These are phyloP conservation scores for Siniperca knerii DNA, from an alignment of 2,113 vertebrate genomes.

Conservation along the genomic window DNA sequence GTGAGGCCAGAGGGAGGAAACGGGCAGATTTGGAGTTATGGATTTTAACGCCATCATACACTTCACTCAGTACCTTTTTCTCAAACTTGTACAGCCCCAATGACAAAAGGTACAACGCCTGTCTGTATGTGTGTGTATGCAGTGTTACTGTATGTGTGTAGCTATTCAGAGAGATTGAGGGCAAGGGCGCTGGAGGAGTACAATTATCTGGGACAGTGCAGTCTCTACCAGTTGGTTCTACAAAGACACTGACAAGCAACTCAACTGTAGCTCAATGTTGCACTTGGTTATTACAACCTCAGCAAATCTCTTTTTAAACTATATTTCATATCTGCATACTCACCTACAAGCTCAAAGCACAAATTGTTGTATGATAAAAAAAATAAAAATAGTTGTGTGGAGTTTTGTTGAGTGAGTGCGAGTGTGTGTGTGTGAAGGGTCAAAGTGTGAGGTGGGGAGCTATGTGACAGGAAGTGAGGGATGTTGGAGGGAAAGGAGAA, in stretches of 20 bases:
- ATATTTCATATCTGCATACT: background rate
- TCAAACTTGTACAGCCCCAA: slow-evolving; percentile 1
- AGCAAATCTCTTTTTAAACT: background rate
- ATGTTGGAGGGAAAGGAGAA: slow-evolving; percentile 43
- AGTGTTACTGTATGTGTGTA: slow-evolving; percentile 4
- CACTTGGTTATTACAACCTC: background rate
- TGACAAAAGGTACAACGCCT: slow-evolving; percentile 4
- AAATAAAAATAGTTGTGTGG: background rate
- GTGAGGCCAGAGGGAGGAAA: slow-evolving; percentile 29
- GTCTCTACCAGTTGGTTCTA: slow-evolving; percentile 27
- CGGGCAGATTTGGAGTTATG: slow-evolving; percentile 1
- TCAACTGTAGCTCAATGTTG: slow-evolving; percentile 8
- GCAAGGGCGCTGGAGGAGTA: slow-evolving; percentile 65
- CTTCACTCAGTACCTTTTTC: background rate
- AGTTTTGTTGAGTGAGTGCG: slow-evolving; percentile 3
- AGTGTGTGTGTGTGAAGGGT: slow-evolving; percentile 20
- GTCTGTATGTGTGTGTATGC: background rate
- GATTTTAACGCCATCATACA: background rate
- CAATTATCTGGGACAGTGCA: slow-evolving; percentile 66
- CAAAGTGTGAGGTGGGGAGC: slow-evolving; percentile 15
- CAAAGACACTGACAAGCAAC: slow-evolving; percentile 30
- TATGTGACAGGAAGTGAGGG: slow-evolving; percentile 74
- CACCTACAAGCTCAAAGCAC: background rate
- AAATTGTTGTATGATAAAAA: background rate
- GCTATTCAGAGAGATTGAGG: slow-evolving; percentile 61